phyloP scores from a whole-genome alignment of 2,113 vertebrate genomes.

The Gymnocephalus cernua region DNA sequence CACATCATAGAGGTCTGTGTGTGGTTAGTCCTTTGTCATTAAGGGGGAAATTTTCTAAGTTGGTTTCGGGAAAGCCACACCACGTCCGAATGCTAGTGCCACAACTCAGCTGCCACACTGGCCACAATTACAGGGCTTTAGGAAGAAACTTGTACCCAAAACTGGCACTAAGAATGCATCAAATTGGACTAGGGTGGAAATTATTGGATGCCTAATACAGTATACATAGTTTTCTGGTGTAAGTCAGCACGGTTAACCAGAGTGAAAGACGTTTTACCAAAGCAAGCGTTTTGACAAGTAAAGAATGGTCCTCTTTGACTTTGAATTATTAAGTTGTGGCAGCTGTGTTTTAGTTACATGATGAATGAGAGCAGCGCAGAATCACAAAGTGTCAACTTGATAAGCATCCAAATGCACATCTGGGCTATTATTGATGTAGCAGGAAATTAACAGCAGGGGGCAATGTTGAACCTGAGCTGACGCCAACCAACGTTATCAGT shows the following conservation, averaged over 20 bases:
- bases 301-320: conserved; percentile 33
- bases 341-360: conserved; percentile 55
- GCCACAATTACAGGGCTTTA: conserved; percentile 70
- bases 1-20: conserved; percentile 18
- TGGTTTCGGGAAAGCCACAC: conserved; percentile 43
- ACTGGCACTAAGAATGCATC: conserved; percentile 38
- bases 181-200: conserved; percentile 30
- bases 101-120: conserved; percentile 33
- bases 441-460: conserved; percentile 74
- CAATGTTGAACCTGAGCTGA: conserved; percentile 69
- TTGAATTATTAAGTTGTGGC: conserved; percentile 28
- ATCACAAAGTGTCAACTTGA: conserved; percentile 23
- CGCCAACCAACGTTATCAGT: background rate
- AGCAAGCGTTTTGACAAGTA: conserved; percentile 28
- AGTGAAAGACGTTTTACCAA: conserved; percentile 25
- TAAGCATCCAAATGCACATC: conserved; percentile 44
- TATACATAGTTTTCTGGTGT: conserved; percentile 30
- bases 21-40: conserved; percentile 56
- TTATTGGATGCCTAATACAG: conserved; percentile 32
- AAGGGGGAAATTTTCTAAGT: conserved; percentile 37
- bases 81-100: conserved; percentile 43
- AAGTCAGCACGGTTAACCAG: conserved; percentile 38
- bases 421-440: conserved; percentile 35
- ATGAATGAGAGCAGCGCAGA: conserved; percentile 28
- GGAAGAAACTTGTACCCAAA: conserved; percentile 33